phyloP scores from a whole-genome alignment of 2,888 invertebrate species.

The Scelioninae gen. 2 region DNA sequence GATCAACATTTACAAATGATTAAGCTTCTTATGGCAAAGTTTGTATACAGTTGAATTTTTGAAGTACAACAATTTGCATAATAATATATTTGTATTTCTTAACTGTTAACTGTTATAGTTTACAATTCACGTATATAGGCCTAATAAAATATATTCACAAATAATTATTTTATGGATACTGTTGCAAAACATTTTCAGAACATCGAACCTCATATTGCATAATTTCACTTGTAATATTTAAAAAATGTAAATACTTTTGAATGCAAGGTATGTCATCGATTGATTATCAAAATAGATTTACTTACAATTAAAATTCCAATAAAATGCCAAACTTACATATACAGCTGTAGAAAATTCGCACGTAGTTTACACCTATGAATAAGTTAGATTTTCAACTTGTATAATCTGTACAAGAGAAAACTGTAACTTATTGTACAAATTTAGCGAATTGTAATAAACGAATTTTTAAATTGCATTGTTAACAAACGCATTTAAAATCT shows the following conservation, averaged over 20 bases:
- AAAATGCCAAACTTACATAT: constrained; percentile 53
- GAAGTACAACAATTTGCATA: constrained; percentile 37
- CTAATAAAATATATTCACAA: constrained; percentile 29
- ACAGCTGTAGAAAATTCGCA: constrained; percentile 53
- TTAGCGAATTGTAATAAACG: constrained; percentile 50
- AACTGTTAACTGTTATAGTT: constrained; percentile 31
- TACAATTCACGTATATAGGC: constrained; percentile 41
- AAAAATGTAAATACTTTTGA: constrained; percentile 39
- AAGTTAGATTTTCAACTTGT: constrained; percentile 31
- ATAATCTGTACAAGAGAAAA: constrained; percentile 22
- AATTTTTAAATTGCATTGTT: constrained; percentile 35
- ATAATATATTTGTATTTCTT: constrained; percentile 25
- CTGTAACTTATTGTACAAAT: constrained; percentile 51
- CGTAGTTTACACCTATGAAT: constrained; percentile 43
- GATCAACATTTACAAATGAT: constrained; percentile 22
- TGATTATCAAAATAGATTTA: constrained; percentile 46
- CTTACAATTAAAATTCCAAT: constrained; percentile 54
- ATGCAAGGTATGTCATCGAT: constrained; percentile 33
- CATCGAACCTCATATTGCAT: constrained; percentile 48
- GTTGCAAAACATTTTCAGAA: constrained; percentile 24
- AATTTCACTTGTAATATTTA: constrained; percentile 32
- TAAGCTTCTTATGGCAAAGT: too few species aligned
- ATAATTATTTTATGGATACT: constrained; percentile 34
- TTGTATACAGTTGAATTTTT: too few species aligned
- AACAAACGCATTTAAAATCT: constrained; percentile 33